These are phyloP conservation scores for Ranitomeya imitator DNA, from an alignment of 2,113 vertebrate genomes.

Conservation along the genomic window DNA sequence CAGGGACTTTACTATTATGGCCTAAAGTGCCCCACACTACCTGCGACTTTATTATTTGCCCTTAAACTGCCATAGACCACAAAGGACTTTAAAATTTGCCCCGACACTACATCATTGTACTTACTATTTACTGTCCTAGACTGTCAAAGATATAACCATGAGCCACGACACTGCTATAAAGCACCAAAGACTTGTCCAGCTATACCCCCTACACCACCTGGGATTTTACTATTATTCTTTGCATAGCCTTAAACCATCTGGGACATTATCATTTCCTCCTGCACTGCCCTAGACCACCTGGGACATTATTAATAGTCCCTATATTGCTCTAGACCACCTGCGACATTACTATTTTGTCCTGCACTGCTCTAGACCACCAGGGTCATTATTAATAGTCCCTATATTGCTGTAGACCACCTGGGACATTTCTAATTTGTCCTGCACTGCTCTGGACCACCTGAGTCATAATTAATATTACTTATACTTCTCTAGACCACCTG, in stretches of 20 bases:
- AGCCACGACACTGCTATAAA: too few relatives aligned
- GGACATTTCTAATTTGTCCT: neutral
- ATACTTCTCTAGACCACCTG: neutral
- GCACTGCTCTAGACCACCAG: neutral
- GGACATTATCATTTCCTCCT: neutral
- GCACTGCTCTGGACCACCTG: neutral
- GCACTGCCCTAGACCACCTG: neutral
- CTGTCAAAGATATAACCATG: neutral
- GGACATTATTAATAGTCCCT: neutral
- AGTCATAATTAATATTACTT: neutral
- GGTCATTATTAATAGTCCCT: neutral
- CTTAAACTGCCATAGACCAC: neutral
- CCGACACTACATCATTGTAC: neutral
- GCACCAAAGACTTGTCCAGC: neutral
- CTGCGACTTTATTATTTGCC: neutral
- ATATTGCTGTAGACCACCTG: neutral
- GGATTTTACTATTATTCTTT: neutral
- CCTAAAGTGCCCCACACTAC: neutral
- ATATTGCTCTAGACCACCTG: neutral
- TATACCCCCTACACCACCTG: neutral
- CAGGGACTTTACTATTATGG: neutral
- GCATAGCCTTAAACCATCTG: neutral
- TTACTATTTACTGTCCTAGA: neutral
- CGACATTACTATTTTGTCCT: neutral
- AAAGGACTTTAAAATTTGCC: neutral